Evolutionary conservation across 2,797 vertebrate species (phyloP).

Genomic region (Agapornis canus): DNA sequence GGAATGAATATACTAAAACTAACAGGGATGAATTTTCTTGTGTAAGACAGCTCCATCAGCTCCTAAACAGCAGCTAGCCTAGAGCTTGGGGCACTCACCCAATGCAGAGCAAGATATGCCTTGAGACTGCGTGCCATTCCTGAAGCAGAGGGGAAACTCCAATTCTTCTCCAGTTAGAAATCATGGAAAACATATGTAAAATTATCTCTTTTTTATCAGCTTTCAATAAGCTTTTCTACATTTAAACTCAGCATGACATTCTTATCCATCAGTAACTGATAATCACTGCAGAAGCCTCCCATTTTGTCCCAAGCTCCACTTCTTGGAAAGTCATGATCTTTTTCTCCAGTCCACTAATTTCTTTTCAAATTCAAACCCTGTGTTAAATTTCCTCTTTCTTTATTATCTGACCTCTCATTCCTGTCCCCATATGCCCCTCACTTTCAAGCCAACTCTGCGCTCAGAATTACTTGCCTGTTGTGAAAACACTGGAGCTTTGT

Average conservation of each 20-base stretch:
- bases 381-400: neutral
- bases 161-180: neutral
- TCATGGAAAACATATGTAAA: neutral
- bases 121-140: neutral
- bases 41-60: neutral
- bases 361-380: neutral
- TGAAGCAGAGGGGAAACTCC: neutral
- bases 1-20: neutral
- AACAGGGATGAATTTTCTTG: neutral
- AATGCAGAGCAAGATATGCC: neutral
- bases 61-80: neutral
- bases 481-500: neutral
- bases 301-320: neutral
- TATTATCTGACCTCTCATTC: neutral
- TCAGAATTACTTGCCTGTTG: constrained; percentile 28
- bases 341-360: neutral
- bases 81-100: neutral
- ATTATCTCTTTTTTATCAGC: neutral
- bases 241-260: neutral
- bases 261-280: neutral
- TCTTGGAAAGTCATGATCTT: neutral
- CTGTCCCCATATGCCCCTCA: neutral
- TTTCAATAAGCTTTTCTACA: neutral
- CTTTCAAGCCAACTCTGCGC: constrained; percentile 4
- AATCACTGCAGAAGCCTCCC: neutral